Conservation (phyloP, 92 coral and sea anemone genomes). For the Epizoanthus rinbou region DNA sequence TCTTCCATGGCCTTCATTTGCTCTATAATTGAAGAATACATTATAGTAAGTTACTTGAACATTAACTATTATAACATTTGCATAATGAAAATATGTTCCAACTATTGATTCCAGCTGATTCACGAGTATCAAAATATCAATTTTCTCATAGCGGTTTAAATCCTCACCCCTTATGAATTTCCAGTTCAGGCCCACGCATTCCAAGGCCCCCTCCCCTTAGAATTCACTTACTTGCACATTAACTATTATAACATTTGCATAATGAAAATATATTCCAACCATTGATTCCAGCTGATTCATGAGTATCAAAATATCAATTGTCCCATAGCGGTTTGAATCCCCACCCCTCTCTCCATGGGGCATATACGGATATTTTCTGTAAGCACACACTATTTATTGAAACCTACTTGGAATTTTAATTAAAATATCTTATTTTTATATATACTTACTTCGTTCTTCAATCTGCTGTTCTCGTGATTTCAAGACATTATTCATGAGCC, state of each 20-base stretch:
- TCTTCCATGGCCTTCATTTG: slow-evolving; percentile 70
- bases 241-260: too few species aligned
- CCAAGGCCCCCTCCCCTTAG: too few species aligned
- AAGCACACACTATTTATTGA: too few species aligned
- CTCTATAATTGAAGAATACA: slow-evolving; percentile 38
- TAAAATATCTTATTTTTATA: too few species aligned
- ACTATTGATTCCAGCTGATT: not conserved
- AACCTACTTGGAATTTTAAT: too few species aligned
- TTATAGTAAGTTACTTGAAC: not conserved
- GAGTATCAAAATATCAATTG: not conserved
- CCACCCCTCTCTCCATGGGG: too few species aligned
- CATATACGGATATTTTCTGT: too few species aligned
- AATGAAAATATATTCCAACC: not conserved
- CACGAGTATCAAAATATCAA: not conserved
- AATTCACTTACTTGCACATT: not conserved
- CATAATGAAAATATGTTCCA: not conserved
- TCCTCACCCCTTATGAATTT: too few species aligned
- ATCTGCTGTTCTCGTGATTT: slow-evolving; percentile 82
- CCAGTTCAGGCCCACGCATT: too few species aligned
- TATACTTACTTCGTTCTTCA: slow-evolving; percentile 78
- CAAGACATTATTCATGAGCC: slow-evolving; percentile 87
- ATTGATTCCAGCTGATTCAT: not conserved
- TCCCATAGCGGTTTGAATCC: too few species aligned
- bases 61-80: too few species aligned
- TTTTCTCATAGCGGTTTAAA: too few species aligned